phyloP scores from a whole-genome alignment of 2,113 vertebrate genomes.

The Coreoperca whiteheadi region DNA sequence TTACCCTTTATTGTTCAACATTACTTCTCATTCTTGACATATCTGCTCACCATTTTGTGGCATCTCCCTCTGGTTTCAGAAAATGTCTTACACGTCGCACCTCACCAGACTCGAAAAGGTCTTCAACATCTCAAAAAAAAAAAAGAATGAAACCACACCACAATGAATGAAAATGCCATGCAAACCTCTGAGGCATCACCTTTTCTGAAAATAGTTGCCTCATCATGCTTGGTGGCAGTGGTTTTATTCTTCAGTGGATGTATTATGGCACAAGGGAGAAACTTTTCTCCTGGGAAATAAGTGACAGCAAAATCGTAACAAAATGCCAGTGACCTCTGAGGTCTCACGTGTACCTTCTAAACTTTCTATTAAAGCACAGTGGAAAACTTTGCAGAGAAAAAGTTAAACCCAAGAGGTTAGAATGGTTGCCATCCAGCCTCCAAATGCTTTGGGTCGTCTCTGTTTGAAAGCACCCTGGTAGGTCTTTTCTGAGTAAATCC shows the following conservation, averaged over 20 bases:
- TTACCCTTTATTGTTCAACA: not conserved
- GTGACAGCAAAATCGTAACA: slow-evolving; percentile 11
- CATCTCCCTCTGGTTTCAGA: not conserved
- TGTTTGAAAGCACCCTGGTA: not conserved
- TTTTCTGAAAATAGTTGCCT: not conserved
- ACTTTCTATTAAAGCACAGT: not conserved
- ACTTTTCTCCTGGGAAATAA: not conserved
- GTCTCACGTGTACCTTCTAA: not conserved
- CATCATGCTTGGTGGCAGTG: not conserved
- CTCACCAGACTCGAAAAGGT: slow-evolving; percentile 29
- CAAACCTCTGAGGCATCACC: slow-evolving; percentile 40
- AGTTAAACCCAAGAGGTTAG: not conserved
- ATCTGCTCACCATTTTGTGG: not conserved
- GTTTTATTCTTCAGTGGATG: slow-evolving; percentile 1
- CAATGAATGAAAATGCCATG: slow-evolving; percentile 27
- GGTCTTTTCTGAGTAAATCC: not conserved
- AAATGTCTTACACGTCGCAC: slow-evolving; percentile 8
- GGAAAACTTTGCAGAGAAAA: not conserved
- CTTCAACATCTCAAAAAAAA: not conserved
- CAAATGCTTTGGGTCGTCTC: not conserved
- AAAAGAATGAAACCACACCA: not conserved
- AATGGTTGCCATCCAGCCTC: too few species aligned
- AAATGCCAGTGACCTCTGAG: slow-evolving; percentile 30
- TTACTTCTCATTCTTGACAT: not conserved
- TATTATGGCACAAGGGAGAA: not conserved